These are phyloP conservation scores for Cantharis nigra DNA, from an alignment of 2,888 invertebrate genomes.

Conservation along the genomic window DNA sequence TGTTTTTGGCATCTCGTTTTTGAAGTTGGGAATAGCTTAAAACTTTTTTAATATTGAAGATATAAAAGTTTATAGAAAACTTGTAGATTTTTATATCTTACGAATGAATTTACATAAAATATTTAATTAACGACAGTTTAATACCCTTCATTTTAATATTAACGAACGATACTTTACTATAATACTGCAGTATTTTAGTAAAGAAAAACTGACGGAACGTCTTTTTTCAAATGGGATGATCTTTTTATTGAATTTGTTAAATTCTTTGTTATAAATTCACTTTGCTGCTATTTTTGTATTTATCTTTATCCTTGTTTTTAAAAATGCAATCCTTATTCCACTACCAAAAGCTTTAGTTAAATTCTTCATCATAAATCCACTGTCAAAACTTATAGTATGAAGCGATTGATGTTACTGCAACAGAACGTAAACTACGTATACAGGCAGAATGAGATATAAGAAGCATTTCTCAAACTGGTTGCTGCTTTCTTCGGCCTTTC, in stretches of 20 bases:
- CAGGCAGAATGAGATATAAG: constrained; percentile 39
- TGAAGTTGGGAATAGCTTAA: constrained; percentile 1
- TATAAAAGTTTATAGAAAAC: neutral
- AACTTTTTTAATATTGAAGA: constrained; percentile 4
- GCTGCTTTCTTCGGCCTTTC: constrained; percentile 27
- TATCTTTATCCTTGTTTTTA: neutral
- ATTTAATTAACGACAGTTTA: neutral
- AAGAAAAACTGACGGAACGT: neutral
- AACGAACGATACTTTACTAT: neutral
- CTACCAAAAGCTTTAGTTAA: constrained; percentile 23
- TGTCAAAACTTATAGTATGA: constrained; percentile 32
- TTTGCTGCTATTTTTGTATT: neutral
- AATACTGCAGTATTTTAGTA: neutral
- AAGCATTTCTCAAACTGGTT: constrained; percentile 43
- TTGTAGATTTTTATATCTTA: neutral
- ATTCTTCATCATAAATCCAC: constrained; percentile 32
- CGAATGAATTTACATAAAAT: neutral
- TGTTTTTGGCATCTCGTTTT: neutral
- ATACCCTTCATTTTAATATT: neutral
- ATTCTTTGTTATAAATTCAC: neutral
- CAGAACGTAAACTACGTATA: constrained; percentile 33
- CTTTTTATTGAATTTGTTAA: neutral
- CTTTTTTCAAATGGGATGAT: neutral
- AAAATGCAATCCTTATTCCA: constrained; percentile 15
- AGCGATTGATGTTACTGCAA: constrained; percentile 35